phyloP scores from a whole-genome alignment of 2,113 vertebrate genomes.

The Solea solea region DNA sequence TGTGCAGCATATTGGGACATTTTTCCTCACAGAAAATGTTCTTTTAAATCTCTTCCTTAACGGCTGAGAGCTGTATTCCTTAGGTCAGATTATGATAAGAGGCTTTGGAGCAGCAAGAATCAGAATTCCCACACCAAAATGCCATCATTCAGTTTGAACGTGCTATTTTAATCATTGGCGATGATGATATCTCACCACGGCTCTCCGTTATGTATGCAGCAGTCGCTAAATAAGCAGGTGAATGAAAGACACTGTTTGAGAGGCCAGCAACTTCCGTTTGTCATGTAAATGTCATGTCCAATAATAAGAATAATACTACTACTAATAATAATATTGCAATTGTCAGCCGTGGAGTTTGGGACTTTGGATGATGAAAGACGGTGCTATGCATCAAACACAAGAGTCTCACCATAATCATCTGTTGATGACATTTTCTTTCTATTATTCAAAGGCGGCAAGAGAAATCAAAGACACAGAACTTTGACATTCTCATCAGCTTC shows the following conservation, averaged over 20 bases:
- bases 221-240: constrained; percentile 5
- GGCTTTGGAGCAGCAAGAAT: not conserved
- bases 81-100: not conserved
- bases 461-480: too few species aligned
- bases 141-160: too few species aligned
- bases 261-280: not conserved
- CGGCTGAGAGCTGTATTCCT: not conserved
- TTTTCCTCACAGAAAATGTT: not conserved
- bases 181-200: constrained; percentile 14
- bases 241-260: not conserved
- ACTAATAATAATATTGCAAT: not conserved
- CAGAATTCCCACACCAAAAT: too few species aligned
- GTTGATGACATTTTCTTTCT: too few species aligned
- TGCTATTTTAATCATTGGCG: constrained; percentile 9
- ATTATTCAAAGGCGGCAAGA: too few species aligned
- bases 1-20: not conserved
- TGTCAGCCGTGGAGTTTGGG: too few species aligned
- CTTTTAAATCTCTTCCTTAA: not conserved
- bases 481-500: too few species aligned
- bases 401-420: too few species aligned
- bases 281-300: constrained; percentile 21
- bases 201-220: constrained; percentile 34
- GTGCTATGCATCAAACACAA: too few species aligned
- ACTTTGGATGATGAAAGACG: too few species aligned
- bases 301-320: not conserved